Evolutionary conservation across 2,888 invertebrate species (phyloP).

Genomic region (Petrolisthes manimaculis): DNA sequence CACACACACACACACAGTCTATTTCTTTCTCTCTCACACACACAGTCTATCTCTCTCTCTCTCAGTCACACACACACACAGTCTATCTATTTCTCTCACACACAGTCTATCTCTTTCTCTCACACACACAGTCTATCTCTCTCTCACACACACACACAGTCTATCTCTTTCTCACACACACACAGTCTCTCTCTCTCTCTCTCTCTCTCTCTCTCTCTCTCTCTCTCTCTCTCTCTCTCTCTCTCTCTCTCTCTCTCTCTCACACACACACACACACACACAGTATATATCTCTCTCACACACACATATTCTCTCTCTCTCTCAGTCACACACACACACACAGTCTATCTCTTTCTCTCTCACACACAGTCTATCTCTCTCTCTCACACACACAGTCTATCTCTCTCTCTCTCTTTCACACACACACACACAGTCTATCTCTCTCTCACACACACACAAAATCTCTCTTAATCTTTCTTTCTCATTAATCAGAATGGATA

Average conservation of each 20-base stretch:
- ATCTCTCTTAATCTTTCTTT: not conserved
- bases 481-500: too few relatives aligned
- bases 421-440: too few relatives aligned
- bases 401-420: too few relatives aligned
- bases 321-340: too few relatives aligned
- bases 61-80: not conserved
- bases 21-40: not conserved
- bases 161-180: not conserved
- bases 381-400: too few relatives aligned
- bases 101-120: not conserved
- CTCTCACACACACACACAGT: not conserved
- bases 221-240: not conserved
- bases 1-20: too few relatives aligned
- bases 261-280: not conserved
- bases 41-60: conserved; percentile 13
- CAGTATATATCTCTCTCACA: too few relatives aligned
- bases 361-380: too few relatives aligned
- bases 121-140: not conserved
- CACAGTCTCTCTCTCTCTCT: conserved; percentile 20
- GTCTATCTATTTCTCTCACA: not conserved
- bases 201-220: not conserved
- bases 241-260: not conserved
- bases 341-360: not conserved
- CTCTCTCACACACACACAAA: too few relatives aligned
- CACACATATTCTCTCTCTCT: too few relatives aligned